Conservation (phyloP, 2,888 invertebrate species). For the Drosophila mayaguana region DNA sequence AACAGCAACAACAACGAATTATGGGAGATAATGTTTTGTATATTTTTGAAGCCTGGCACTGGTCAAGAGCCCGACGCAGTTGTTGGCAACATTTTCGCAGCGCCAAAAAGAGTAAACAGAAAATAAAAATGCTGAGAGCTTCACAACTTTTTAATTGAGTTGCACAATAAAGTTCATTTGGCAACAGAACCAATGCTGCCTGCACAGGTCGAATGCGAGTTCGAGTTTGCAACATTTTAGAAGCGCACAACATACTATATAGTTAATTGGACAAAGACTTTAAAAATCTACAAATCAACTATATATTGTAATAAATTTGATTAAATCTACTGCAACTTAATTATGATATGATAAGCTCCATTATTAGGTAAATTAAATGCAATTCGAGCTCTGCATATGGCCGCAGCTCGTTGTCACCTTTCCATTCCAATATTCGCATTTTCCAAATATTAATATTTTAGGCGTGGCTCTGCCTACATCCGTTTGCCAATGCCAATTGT, state of each 20-base stretch:
- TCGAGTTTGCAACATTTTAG: not conserved
- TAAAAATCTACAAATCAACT: not conserved
- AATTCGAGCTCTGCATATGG: not conserved
- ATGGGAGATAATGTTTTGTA: slow-evolving; percentile 40
- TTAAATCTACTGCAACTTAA: not conserved
- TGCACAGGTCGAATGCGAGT: not conserved
- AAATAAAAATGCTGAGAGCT: slow-evolving; percentile 30
- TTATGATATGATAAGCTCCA: not conserved
- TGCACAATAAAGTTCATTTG: slow-evolving; percentile 39
- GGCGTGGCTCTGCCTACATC: slow-evolving; percentile 3
- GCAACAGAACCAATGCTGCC: slow-evolving; percentile 13
- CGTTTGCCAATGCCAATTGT: slow-evolving; percentile 5
- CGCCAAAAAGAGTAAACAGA: slow-evolving; percentile 9
- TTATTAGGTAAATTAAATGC: slow-evolving; percentile 35
- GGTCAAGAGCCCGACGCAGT: slow-evolving; percentile 8
- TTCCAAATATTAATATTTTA: slow-evolving; percentile 35
- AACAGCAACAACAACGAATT: slow-evolving; percentile 19
- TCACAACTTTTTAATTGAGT: slow-evolving; percentile 56
- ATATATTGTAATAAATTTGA: too few relatives aligned
- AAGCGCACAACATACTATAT: not conserved
- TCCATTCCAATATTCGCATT: not conserved
- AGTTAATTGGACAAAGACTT: not conserved
- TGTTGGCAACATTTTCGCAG: slow-evolving; percentile 9
- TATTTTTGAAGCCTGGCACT: slow-evolving; percentile 18
- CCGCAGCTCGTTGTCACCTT: not conserved